phyloP scores from a whole-genome alignment of 1,140 invertebrate genomes.

The Drosophila willistoni region DNA sequence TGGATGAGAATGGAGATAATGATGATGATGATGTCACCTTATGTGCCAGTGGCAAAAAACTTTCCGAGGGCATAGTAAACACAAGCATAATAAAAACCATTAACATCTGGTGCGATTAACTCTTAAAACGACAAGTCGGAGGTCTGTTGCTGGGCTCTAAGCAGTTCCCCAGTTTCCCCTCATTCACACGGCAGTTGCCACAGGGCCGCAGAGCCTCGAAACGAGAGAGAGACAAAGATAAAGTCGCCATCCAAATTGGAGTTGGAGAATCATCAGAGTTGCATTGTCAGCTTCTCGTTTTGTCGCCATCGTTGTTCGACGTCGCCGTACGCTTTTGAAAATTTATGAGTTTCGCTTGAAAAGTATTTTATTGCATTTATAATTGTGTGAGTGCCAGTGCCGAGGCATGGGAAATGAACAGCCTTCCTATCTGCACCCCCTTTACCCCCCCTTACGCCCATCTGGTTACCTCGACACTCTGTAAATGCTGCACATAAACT shows the following conservation, averaged over 20 bases:
- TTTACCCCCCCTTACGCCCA: conserved; percentile 6
- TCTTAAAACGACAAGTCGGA: conserved; percentile 59
- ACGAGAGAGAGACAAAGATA: conserved; percentile 32
- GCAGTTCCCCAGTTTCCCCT: conserved; percentile 46
- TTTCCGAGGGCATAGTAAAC: conserved; percentile 55
- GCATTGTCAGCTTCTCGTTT: conserved; percentile 49
- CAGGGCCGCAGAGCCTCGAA: conserved; percentile 20
- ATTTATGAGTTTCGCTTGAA: conserved; percentile 83
- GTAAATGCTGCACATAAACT: conserved; percentile 83
- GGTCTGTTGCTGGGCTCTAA: conserved; percentile 49
- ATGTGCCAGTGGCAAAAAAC: conserved; percentile 9
- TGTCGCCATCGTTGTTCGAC: conserved; percentile 63
- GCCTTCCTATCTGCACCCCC: conserved; percentile 24
- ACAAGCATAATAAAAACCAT: conserved; percentile 77
- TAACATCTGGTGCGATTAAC: conserved; percentile 82
- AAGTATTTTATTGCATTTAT: conserved; percentile 83
- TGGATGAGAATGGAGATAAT: conserved; percentile 16
- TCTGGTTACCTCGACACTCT: conserved; percentile 21
- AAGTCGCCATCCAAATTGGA: conserved; percentile 20
- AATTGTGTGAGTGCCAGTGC: conserved; percentile 69
- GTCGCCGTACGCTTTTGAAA: conserved; percentile 73
- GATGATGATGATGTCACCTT: conserved; percentile 75
- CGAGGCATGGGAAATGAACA: conserved; percentile 70
- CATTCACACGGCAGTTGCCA: conserved; percentile 69
- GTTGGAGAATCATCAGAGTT: conserved; percentile 30